Evolutionary conservation across 1,140 invertebrate genomes (phyloP).

Genomic region (Nebria ingens): DNA sequence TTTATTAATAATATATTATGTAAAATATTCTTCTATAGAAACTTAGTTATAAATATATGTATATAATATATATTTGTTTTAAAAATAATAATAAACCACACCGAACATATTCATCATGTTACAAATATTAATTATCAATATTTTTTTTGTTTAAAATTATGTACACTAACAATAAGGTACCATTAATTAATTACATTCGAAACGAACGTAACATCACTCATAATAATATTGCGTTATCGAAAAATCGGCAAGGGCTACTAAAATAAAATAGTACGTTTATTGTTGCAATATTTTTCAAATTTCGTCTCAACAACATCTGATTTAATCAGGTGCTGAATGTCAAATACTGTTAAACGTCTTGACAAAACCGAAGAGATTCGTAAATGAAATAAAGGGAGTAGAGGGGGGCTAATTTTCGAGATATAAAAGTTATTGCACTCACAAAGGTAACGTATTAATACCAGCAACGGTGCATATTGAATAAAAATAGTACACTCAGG

Average conservation of each 20-base stretch:
- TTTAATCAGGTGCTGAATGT: too few species aligned
- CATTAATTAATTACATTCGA: constrained; percentile 12
- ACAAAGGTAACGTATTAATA: background rate
- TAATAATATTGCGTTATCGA: constrained; percentile 4
- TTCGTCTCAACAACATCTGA: too few species aligned
- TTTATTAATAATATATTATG: background rate
- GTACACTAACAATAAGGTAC: constrained; percentile 19
- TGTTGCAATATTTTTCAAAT: too few species aligned
- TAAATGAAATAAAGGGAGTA: too few species aligned
- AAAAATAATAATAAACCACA: background rate
- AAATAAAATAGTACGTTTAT: too few species aligned
- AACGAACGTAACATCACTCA: constrained; percentile 19
- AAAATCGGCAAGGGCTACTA: too few species aligned
- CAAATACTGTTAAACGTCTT: too few species aligned
- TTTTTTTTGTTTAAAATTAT: constrained; percentile 16
- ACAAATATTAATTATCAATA: background rate
- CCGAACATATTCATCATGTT: background rate
- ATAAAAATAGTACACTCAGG: too few species aligned
- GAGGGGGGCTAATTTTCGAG: too few species aligned
- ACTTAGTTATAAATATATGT: constrained; percentile 1
- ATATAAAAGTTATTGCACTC: background rate
- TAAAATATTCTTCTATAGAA: background rate
- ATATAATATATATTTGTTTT: background rate
- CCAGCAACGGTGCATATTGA: too few species aligned
- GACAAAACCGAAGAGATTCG: too few species aligned